Base-by-base conservation (phyloP, 2,113 vertebrate species). In the Maccullochella peelii region DNA sequence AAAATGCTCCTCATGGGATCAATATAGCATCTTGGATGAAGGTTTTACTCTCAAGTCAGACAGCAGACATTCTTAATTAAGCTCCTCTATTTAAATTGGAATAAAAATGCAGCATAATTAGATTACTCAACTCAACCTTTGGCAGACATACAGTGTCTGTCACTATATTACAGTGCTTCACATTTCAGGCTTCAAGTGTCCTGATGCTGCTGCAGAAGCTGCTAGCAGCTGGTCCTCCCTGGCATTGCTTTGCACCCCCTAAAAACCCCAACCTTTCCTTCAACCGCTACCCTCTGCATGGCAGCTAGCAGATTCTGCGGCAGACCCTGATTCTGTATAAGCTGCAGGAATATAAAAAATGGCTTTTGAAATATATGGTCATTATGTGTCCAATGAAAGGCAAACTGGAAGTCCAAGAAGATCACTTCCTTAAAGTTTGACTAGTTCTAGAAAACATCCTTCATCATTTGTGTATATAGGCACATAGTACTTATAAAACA, bases 151-250 rank as follows among this genome's bases (percentile, higher is more conserved):
- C 70, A n/a, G 36, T 36, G 67, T 55, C n/a, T 44, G 40, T 55
- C 65, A 16, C 18, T 63, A 15, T 5, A 36, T 61, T 72, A 68
- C 59, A 68, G 18, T 11, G 44, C 63, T 68, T 59, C 47, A 40
- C 14, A 55, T 77, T 84, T 72, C 38, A 52, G 55, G 75, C 47
- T 27, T 79, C 8, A 54, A 47, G 36, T 54, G 33, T 77, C 71
- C 20, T 16, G 21, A 30, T 77, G 36, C 30, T 73, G 58, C 44
- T 33, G 15, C 42, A 59, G 57, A 58, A 55, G 57, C 73, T 65
- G 67, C 38, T 38, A 66, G 54, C 30, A 63, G 38, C 47, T 79
- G 20, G 16, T 49, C 6, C 8, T 23, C 20, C 8, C 42, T 23
- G n/a, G 9, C 12, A 30, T 4, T 80, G 77, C 52, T 47, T 55